Conservation (phyloP, 2,113 vertebrate species). For the Theropithecus gelada region DNA sequence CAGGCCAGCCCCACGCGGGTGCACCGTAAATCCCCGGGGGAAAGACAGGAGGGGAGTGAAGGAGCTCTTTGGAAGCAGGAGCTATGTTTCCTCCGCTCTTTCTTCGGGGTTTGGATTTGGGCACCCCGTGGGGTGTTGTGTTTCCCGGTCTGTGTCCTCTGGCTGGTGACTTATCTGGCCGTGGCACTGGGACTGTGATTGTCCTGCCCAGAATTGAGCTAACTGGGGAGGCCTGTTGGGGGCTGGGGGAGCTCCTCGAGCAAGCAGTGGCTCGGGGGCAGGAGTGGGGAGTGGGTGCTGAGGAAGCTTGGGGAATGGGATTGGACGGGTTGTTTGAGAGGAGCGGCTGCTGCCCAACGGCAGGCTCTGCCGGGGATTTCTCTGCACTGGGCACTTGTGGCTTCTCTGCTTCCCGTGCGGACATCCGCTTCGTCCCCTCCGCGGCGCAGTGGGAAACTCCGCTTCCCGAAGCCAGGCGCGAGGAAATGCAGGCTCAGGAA, state of each 20-base stretch:
- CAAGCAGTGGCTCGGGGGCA: fast-evolving
- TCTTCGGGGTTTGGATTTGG: neutral
- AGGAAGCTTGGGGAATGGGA: neutral
- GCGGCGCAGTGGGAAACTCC: neutral
- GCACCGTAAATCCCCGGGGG: fast-evolving
- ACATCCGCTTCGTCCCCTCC: neutral
- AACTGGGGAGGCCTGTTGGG: fast-evolving
- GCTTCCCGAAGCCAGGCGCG: neutral
- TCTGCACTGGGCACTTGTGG: neutral
- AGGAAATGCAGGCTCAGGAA: neutral
- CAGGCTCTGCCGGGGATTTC: neutral
- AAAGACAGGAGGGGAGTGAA: fast-evolving
- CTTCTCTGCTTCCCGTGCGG: neutral
- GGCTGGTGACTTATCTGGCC: fast-evolving
- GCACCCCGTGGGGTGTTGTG: fast-evolving
- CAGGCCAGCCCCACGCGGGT: neutral
- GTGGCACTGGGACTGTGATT: fast-evolving
- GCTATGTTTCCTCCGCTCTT: fast-evolving
- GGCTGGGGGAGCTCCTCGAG: neutral
- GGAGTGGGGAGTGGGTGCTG: neutral
- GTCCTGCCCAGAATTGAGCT: neutral
- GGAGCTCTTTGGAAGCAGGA: fast-evolving
- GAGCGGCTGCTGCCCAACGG: fast-evolving
- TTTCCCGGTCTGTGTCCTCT: neutral
- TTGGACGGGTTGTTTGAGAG: fast-evolving